Evolutionary conservation across 2,113 vertebrate species (phyloP), one percentile per base, ranked within the genome.

Genomic region (Macrotus californicus): DNA sequence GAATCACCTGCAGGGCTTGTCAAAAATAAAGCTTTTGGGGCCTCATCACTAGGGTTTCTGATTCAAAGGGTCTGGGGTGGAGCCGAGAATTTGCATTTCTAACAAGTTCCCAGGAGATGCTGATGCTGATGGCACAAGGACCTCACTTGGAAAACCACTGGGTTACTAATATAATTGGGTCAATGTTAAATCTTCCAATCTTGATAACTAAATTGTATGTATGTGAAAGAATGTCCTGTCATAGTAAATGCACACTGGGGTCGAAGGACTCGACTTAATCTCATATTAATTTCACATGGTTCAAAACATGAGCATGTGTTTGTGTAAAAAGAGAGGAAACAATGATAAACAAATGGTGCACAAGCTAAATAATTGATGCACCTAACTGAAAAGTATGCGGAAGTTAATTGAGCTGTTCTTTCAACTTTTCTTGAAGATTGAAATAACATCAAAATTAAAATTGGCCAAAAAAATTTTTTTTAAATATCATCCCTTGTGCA

Each of bases 21-120:
- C 4, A 15, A 50, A 50, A 50, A n/a, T 50, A 50, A 24, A 73
- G 64, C 26, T 15, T 18, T 7, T 43, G 1, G 39, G 46, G 61
- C 11, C 8, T 18, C 81, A 26, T 16, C 64, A 0, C 19, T 12
- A 1, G 39, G 3, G 36, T n/a, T 48, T 69, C 64, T 31, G 46
- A n/a, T n/a, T 31, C 61, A 15, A 7, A 19, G 5, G 19, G 41
- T 50, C 41, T 18, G 12, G 1, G 4, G 41, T 1, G 0, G 4
- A 3, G 36, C 54, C 22, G 31, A 43, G n/a, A 22, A 26, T 36
- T 1, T 6, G 12, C 52, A 7, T 52, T 50, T 67, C 56, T 67
- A 31, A 64, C 29, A 64, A 64, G 29, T 64, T 64, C 29, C 29
- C 29, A 64, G 29, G 12, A 64, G 26, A 50, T 54, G 2, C 46